Percentiles rank a stretch among this genome's conserved stretches.
Conservation (phyloP, 2,797 vertebrate genomes). For the Synanceia verrucosa region DNA sequence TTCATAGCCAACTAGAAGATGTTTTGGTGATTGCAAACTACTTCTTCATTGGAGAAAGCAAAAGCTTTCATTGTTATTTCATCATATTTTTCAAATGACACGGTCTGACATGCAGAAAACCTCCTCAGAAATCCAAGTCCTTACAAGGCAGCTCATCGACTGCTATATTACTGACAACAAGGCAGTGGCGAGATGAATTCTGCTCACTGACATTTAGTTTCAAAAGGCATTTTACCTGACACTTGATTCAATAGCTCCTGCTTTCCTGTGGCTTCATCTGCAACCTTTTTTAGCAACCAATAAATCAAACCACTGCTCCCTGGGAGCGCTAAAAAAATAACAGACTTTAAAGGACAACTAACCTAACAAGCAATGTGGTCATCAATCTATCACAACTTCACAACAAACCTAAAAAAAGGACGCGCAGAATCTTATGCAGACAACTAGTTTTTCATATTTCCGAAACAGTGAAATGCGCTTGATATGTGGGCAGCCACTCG, state of each 20-base stretch:
- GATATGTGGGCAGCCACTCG: conserved; percentile 14
- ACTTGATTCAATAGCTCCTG: conserved; percentile 51
- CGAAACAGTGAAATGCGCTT: conserved; percentile 1
- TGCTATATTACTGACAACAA: conserved; percentile 38
- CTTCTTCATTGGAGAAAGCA: neutral
- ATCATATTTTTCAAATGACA: conserved; percentile 14
- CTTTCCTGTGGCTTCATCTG: conserved; percentile 59
- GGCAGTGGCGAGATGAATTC: conserved; percentile 43
- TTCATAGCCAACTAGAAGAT: neutral
- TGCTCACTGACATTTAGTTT: conserved; percentile 69
- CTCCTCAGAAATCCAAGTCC: conserved; percentile 11
- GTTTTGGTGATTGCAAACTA: neutral
- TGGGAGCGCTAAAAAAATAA: neutral
- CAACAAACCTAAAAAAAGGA: conserved; percentile 17
- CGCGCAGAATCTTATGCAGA: conserved; percentile 1
- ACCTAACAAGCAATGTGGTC: conserved; percentile 30
- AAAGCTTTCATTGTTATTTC: conserved; percentile 6
- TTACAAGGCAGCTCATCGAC: conserved; percentile 37
- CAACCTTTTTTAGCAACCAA: conserved; percentile 54
- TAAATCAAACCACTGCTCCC: conserved; percentile 58
- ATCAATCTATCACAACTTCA: conserved; percentile 35
- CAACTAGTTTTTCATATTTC: conserved; percentile 10
- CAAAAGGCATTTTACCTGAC: conserved; percentile 59
- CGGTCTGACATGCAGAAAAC: conserved; percentile 1
- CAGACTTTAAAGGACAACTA: conserved; percentile 41